Evolutionary conservation across 2,888 invertebrate genomes (phyloP), one percentile per base, ranked within the genome.

Genomic region (Mesochorus sp.): DNA sequence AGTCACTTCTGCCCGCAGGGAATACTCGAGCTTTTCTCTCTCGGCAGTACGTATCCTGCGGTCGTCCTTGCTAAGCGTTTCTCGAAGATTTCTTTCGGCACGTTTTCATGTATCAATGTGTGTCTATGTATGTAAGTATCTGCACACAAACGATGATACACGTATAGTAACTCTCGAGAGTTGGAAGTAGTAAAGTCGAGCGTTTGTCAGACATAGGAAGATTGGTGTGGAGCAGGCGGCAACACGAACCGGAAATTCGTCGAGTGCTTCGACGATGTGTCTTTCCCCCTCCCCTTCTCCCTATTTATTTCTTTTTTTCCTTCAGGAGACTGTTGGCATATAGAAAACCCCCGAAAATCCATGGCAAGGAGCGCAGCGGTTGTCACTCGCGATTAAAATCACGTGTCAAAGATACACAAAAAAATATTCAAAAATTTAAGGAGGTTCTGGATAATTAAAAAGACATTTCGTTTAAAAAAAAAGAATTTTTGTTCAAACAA

Each of bases 211-310:
- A 66, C 44, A 51, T 19, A 12, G 47, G 17, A 26, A 42, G 57
- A 66, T 55, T 49, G 70, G 49, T 42, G 49, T 12, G 49, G 47
- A 28, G 39, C 14, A 62, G 53, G 44, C 68, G 49, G 44, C 37
- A 57, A 55, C 42, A 42, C 42, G 59, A 72, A 72, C 72, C 77
- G 77, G 72, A 77, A 77, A 67, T 77, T 67, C 77, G 61, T 47
- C 44, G 77, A 77, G 61, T 67, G 55, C 67, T 49, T 47, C 10
- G 61, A 24, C 72, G 53, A 67, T 66, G 51, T 19, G 71, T 31
- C 34, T 31, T 39, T 67, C 66, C 12, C 17, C 2, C 66, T 37
- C 26, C 17, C 10, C 8, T 14, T 64, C 19, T 5, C n/a, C 6
- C 1, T 12, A 42, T 14, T n/a, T n/a, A n/a, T 3, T 34, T 6